phyloP scores from a whole-genome alignment of 2,888 invertebrate species.

The Eurytoma adleriae region DNA sequence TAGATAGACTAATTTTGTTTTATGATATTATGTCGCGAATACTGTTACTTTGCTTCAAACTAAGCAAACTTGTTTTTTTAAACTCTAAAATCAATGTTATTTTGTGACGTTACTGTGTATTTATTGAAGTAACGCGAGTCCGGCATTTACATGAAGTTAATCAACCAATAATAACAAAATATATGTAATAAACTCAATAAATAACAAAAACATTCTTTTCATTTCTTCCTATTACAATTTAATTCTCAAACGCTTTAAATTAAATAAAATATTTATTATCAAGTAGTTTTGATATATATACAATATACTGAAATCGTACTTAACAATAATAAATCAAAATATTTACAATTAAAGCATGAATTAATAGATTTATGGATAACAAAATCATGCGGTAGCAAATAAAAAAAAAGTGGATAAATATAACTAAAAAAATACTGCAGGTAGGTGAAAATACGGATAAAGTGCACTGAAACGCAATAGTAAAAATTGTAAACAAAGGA shows the following conservation, averaged over 20 bases:
- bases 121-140: constrained; percentile 42
- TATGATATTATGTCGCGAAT: constrained; percentile 37
- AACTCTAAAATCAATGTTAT: constrained; percentile 38
- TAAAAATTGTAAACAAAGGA: constrained; percentile 26
- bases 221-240: constrained; percentile 13
- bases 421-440: no score
- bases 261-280: constrained; percentile 25
- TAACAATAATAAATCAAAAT: constrained; percentile 28
- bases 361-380: neutral
- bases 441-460: neutral
- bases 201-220: constrained; percentile 33
- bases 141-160: constrained; percentile 44
- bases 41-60: constrained; percentile 51
- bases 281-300: neutral
- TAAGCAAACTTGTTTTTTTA: constrained; percentile 49
- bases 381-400: neutral
- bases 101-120: constrained; percentile 46
- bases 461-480: constrained; percentile 26
- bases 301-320: constrained; percentile 20
- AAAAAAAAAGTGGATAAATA: no score
- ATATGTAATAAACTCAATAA: constrained; percentile 51
- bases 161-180: constrained; percentile 31
- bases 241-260: neutral
- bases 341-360: constrained; percentile 36
- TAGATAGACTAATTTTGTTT: constrained; percentile 52